These are phyloP conservation scores for Thymelicus lineola DNA, from an alignment of 2,888 invertebrate species.

Conservation along the genomic window DNA sequence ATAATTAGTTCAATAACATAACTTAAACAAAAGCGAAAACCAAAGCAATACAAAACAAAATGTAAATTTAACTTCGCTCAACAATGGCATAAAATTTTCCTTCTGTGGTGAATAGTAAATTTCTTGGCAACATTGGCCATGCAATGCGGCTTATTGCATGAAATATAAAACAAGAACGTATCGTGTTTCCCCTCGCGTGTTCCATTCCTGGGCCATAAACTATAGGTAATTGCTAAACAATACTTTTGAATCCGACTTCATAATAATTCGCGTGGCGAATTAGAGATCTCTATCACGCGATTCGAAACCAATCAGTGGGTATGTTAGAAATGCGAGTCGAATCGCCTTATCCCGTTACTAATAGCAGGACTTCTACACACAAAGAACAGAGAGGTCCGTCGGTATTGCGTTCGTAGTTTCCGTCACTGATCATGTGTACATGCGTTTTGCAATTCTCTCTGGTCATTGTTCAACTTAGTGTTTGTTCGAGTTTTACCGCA, in stretches of 20 bases:
- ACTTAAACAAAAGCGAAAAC: neutral
- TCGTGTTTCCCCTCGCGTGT: conserved; percentile 31
- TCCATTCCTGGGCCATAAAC: conserved; percentile 22
- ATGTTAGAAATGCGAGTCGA: conserved; percentile 34
- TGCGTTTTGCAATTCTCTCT: conserved; percentile 22
- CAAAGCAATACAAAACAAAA: conserved; percentile 12
- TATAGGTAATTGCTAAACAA: conserved; percentile 35
- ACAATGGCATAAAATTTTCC: conserved; percentile 8
- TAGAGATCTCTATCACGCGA: conserved; percentile 35
- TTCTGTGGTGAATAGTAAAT: conserved; percentile 21
- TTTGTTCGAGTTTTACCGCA: too few species aligned
- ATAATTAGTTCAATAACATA: too few species aligned
- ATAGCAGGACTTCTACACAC: conserved; percentile 21
- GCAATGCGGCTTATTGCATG: conserved; percentile 19
- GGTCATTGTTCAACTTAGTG: neutral
- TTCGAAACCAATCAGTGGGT: conserved; percentile 30
- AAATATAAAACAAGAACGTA: conserved; percentile 21
- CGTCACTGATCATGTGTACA: conserved; percentile 20
- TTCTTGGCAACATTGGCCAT: conserved; percentile 16
- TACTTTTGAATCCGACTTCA: conserved; percentile 32
- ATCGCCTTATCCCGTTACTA: conserved; percentile 31
- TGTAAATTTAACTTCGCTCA: neutral
- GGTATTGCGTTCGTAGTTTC: conserved; percentile 12
- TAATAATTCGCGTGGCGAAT: conserved; percentile 32
- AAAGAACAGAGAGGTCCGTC: conserved; percentile 14